Percentiles rank a stretch among this genome's conserved stretches.
Evolutionary conservation across 2,888 invertebrate species (phyloP).

Genomic region (Flabesymbios commensalis): DNA sequence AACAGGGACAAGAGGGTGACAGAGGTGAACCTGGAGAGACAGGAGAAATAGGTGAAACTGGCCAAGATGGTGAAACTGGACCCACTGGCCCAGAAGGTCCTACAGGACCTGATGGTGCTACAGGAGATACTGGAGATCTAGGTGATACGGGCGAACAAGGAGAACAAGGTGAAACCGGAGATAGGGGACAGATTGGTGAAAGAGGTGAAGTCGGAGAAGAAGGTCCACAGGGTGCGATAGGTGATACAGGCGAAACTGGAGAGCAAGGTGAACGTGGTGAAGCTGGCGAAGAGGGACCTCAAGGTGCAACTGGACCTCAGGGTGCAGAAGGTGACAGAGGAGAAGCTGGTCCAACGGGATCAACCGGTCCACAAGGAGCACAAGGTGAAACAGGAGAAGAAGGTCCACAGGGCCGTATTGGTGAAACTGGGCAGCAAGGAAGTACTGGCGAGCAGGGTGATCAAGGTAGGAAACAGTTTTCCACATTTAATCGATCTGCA

Average conservation of each 20-base stretch:
- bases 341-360: slow-evolving; percentile 8
- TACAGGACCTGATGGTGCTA: too few relatives aligned
- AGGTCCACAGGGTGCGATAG: too few relatives aligned
- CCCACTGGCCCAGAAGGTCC: slow-evolving; percentile 14
- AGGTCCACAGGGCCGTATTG: slow-evolving; percentile 16
- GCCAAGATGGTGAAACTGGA: slow-evolving; percentile 15
- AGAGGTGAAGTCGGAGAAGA: too few relatives aligned
- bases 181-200: not conserved
- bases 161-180: slow-evolving; percentile 5
- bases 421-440: slow-evolving; percentile 15
- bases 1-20: slow-evolving; percentile 10
- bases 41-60: slow-evolving; percentile 11
- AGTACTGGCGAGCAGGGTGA: slow-evolving; percentile 42
- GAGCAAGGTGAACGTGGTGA: not conserved
- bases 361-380: slow-evolving; percentile 10
- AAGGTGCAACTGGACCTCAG: slow-evolving; percentile 4
- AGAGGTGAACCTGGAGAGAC: slow-evolving; percentile 12
- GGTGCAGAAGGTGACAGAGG: not conserved
- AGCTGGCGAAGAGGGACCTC: not conserved
- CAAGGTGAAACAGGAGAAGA: slow-evolving; percentile 11
- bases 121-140: slow-evolving; percentile 1
- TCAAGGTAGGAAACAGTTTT: slow-evolving; percentile 52
- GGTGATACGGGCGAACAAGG: slow-evolving; percentile 10
- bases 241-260: too few relatives aligned
- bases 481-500: too few relatives aligned